Base-by-base conservation (phyloP, 1,140 invertebrate genomes). In the Berghia stephanieae region DNA sequence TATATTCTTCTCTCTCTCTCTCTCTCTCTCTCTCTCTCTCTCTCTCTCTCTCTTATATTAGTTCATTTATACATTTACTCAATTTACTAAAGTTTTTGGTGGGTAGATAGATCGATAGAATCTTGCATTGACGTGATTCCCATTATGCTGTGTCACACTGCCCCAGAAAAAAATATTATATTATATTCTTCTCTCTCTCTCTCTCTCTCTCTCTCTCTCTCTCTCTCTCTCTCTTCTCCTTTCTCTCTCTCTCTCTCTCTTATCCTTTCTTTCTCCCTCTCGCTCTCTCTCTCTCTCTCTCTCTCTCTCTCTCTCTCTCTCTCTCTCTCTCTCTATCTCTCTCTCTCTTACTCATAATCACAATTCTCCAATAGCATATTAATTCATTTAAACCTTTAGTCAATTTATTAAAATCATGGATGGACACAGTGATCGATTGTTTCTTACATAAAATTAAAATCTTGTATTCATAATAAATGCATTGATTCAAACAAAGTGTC, bases 1-100 rank as follows among this genome's bases (percentile, higher is more conserved):
- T 74, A 1, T 13, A n/a, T 68, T 46, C 43, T 46, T 69, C 24
- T 69, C 74, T 75, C 31, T 75, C 73, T 68, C 57, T 75, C 73
- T 67, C 27, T 75, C 52, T 70, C 40, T 67, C 73, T 70, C 40
- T 75, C 52, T 75, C 5, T 75, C 52, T 75, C 3, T 60, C 57
- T 60, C 6, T 60, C 57, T 60, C 57, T 60, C 6, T 60, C 57
- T 60, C 57, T n/a, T 31, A 49, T 16, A 49, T 13, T n/a, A 49
- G n/a, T 16, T 16, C 46, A 38, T 13, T 16, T 27, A 31, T 24
- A 8, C 34, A 24, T 31, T 63, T 10, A 63, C 10, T 10, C n/a
- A 63, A 63, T 63, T 13, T 6, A 63, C 24, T 10, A 21, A 63
- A 21, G 24, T 31, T 24, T 31, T 24, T 31, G 34, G n/a, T 42